Evolutionary conservation across 2,797 vertebrate genomes (phyloP).

Genomic region (Smutsia temminckii): DNA sequence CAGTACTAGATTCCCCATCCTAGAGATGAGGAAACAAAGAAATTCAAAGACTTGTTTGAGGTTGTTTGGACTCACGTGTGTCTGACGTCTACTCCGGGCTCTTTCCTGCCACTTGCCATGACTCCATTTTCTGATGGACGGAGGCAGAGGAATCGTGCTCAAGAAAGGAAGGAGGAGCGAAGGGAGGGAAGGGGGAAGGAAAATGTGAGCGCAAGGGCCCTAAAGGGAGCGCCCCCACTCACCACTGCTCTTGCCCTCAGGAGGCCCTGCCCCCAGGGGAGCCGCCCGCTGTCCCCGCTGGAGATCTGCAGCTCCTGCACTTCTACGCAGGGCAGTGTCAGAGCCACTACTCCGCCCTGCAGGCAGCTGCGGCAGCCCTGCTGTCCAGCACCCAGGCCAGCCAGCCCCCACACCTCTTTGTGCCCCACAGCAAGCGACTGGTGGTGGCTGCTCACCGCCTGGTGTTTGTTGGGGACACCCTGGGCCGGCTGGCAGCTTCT

Average conservation of each 20-base stretch:
- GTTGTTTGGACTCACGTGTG: not conserved
- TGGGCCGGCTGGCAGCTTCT: slow-evolving; percentile 91
- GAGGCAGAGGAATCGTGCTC: not conserved
- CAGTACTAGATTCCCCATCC: not conserved
- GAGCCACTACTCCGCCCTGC: slow-evolving; percentile 90
- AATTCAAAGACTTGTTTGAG: slow-evolving; percentile 19
- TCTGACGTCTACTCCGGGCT: not conserved
- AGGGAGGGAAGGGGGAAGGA: not conserved
- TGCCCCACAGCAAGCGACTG: slow-evolving; percentile 91
- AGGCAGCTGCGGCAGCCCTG: slow-evolving; percentile 90
- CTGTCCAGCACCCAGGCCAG: slow-evolving; percentile 90
- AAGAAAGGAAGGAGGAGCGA: not conserved
- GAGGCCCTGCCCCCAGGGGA: slow-evolving; percentile 55
- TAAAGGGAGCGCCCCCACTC: not conserved
- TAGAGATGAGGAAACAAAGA: slow-evolving; percentile 12
- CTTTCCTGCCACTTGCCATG: not conserved
- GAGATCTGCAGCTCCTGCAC: slow-evolving; percentile 92
- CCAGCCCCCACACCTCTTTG: slow-evolving; percentile 92
- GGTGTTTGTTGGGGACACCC: slow-evolving; percentile 95
- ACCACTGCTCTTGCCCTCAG: slow-evolving; percentile 34
- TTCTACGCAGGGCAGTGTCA: slow-evolving; percentile 94
- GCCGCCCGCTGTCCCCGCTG: slow-evolving; percentile 86
- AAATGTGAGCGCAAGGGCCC: rapidly evolving
- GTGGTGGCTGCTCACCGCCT: slow-evolving; percentile 94
- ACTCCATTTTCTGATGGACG: not conserved